phyloP scores from a whole-genome alignment of 1,140 invertebrate species.

The Papilio aristodemus region DNA sequence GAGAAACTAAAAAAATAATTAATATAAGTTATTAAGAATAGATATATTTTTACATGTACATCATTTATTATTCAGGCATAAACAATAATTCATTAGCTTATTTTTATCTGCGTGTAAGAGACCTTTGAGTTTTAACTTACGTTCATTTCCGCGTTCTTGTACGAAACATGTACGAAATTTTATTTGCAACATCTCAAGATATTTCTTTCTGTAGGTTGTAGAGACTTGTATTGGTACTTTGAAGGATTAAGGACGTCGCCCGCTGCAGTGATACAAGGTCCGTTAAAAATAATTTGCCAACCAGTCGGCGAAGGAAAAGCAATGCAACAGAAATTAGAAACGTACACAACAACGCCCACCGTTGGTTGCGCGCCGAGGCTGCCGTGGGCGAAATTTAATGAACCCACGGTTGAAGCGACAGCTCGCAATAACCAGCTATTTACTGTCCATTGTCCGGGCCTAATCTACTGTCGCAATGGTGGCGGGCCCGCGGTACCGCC shows the following conservation, averaged over 20 bases:
- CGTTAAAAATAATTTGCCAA: slow-evolving; percentile 20
- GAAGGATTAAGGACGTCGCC: slow-evolving; percentile 11
- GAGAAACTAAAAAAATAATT: too few relatives aligned
- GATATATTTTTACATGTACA: too few relatives aligned
- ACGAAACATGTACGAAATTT: too few relatives aligned
- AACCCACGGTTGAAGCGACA: slow-evolving; percentile 52
- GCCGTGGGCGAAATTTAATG: slow-evolving; percentile 61
- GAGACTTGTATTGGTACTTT: not conserved
- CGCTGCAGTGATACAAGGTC: not conserved
- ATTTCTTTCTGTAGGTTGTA: not conserved
- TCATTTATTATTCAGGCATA: too few relatives aligned
- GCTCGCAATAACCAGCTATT: slow-evolving; percentile 55
- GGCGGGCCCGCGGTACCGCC: slow-evolving; percentile 38
- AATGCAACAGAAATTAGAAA: slow-evolving; percentile 42
- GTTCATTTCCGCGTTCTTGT: too few relatives aligned
- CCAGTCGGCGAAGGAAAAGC: slow-evolving; percentile 15
- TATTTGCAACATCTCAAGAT: not conserved
- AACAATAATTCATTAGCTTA: too few relatives aligned
- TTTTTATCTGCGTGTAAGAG: too few relatives aligned
- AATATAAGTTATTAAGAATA: too few relatives aligned
- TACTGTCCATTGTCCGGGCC: slow-evolving; percentile 58
- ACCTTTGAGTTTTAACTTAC: too few relatives aligned
- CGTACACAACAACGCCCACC: slow-evolving; percentile 44
- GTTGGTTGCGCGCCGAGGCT: slow-evolving; percentile 38
- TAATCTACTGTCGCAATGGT: slow-evolving; percentile 48